Percentiles rank a stretch among this genome's conserved stretches.
Evolutionary conservation across 2,113 vertebrate species (phyloP).

Genomic region (Stegastes partitus): DNA sequence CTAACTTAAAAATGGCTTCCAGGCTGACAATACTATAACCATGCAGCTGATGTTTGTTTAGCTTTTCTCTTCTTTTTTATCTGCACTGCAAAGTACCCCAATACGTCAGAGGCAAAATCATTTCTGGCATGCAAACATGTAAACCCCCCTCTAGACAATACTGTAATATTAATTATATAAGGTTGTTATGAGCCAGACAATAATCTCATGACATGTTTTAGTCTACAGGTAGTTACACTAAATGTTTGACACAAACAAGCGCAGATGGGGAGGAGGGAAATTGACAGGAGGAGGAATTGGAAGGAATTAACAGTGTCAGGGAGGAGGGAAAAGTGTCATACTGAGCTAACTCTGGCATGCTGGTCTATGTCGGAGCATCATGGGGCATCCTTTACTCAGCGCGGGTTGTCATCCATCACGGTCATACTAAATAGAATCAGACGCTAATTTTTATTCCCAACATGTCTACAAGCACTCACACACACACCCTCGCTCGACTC

Average conservation of each 20-base stretch:
- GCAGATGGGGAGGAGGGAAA: conserved; percentile 18
- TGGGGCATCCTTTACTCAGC: conserved; percentile 3
- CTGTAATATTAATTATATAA: conserved; percentile 22
- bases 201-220: conserved; percentile 37
- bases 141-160: not conserved
- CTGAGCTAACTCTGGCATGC: conserved; percentile 36
- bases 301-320: conserved; percentile 41
- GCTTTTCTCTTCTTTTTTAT: not conserved
- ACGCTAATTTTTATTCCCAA: not conserved
- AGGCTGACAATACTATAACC: not conserved
- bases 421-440: conserved; percentile 33
- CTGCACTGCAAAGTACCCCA: not conserved
- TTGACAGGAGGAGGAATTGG: conserved; percentile 29
- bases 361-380: conserved; percentile 13
- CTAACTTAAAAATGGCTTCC: conserved; percentile 47
- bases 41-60: not conserved
- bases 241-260: conserved; percentile 43
- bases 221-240: conserved; percentile 14
- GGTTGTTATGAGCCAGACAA: conserved; percentile 5
- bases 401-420: conserved; percentile 21
- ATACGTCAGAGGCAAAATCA: not conserved
- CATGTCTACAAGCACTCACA: conserved; percentile 4
- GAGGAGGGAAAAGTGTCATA: conserved; percentile 39
- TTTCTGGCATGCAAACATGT: not conserved
- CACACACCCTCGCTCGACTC: not conserved